Percentiles rank a stretch among this genome's conserved stretches.
These are phyloP conservation scores for Semicossyphus pulcher DNA, from an alignment of 2,113 vertebrate species.

Conservation along the genomic window DNA sequence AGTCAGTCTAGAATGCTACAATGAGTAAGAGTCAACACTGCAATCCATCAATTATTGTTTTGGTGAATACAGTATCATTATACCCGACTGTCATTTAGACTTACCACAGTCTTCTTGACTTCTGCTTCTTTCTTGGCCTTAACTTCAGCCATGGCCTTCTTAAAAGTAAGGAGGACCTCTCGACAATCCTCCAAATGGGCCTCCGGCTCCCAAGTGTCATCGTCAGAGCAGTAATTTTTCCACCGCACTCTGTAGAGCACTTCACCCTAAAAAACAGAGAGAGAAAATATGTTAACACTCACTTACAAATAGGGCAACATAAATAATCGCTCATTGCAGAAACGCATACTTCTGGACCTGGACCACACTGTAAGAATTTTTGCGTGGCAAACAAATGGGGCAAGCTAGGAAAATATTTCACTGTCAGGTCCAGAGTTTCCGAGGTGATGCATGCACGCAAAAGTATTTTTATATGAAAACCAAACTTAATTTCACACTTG, in stretches of 20 bases:
- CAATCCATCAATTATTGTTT: not conserved
- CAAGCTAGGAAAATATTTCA: not conserved
- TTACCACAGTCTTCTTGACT: conserved; percentile 80
- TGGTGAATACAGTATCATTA: not conserved
- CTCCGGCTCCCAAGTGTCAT: conserved; percentile 98
- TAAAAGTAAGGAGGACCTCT: conserved; percentile 94
- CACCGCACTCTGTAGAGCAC: conserved; percentile 94
- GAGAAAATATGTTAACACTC: not conserved
- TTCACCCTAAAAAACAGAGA: conserved; percentile 85
- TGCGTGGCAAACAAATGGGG: not conserved
- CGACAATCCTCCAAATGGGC: conserved; percentile 94
- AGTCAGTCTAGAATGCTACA: not conserved
- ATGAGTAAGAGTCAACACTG: too few species aligned
- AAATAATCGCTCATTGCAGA: not conserved
- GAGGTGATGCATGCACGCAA: too few species aligned
- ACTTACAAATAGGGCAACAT: not conserved
- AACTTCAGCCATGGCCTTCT: conserved; percentile 84
- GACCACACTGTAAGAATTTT: not conserved
- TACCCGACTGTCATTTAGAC: not conserved
- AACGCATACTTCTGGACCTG: not conserved
- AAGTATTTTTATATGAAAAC: too few species aligned
- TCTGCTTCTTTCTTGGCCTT: conserved; percentile 88
- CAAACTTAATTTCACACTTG: too few species aligned
- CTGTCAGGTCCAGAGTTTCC: not conserved
- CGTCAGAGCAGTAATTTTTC: conserved; percentile 96